A percentile compares a stretch with the other conserved stretches of the same genome.
These are phyloP conservation scores for Platygyra sinensis DNA, from an alignment of 64 coral and sea anemone species.

Conservation along the genomic window DNA sequence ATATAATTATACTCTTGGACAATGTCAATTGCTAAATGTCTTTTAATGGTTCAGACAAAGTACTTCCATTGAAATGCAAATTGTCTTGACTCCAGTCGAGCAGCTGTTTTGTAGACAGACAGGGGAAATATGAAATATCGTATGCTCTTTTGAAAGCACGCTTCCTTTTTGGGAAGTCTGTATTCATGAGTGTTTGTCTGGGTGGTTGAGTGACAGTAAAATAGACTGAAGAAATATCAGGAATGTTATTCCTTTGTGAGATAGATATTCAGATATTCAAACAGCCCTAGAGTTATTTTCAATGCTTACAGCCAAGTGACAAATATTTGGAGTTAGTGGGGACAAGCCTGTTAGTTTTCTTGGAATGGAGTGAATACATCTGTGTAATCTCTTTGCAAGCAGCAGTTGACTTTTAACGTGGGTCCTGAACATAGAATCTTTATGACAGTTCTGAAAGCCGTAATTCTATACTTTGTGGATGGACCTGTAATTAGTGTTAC, in stretches of 20 bases:
- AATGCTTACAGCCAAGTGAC: background rate
- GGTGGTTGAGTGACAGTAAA: background rate
- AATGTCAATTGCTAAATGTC: background rate
- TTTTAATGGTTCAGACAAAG: background rate
- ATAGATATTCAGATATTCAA: background rate
- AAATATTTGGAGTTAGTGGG: background rate
- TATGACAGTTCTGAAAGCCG: background rate
- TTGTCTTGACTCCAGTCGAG: background rate
- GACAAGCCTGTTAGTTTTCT: background rate
- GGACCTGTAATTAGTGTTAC: background rate
- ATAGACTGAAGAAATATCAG: background rate
- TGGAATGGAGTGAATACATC: too few species aligned
- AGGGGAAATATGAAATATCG: background rate
- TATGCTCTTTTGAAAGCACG: background rate
- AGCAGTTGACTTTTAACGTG: too few species aligned
- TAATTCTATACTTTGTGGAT: background rate
- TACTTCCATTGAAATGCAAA: constrained; percentile 8
- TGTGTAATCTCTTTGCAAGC: too few species aligned
- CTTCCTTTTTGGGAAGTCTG: background rate
- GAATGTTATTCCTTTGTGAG: background rate
- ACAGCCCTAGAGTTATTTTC: background rate
- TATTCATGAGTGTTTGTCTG: background rate
- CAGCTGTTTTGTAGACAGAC: background rate
- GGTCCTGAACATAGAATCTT: too few species aligned
- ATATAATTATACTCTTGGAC: background rate